Base-by-base conservation (phyloP, 2,113 vertebrate genomes). In the Pseudonaja textilis region DNA sequence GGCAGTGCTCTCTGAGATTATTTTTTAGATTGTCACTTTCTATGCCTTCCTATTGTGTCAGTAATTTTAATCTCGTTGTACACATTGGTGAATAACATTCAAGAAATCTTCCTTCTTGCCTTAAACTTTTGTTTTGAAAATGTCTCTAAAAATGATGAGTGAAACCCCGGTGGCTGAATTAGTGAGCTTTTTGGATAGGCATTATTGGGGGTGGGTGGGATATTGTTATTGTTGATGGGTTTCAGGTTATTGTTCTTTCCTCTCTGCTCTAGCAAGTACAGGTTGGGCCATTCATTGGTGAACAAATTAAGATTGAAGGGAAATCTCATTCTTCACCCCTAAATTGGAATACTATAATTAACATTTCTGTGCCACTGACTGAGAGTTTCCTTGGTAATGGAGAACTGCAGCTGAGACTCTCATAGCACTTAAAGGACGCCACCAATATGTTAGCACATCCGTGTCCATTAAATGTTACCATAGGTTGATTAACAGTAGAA, bases 261-360 rank as follows among this genome's bases (percentile, higher is more conserved):
- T 50, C 26, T 85, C 61, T 56, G 89, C 23, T 88, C 29, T 90
- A 90, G 89, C 92, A 94, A 94, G n/a, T 91, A 91, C 90, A 52
- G 45, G 64, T 91, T 55, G 11, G 34, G 69, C 86, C 54, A 89
- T 45, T 95, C 86, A 29, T 54, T 81, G 52, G 56, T 74, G 86
- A 47, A 47, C 93, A 93, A 95, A 81, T 34, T 25, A 92, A 89
- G 93, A 20, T 93, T 93, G 52, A 74, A 45, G 74, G 88, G 39
- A 69, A 85, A 85, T 85, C 87, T 93, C 89, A 25, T 34, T 95
- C 69, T 74, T 91, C 61, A 86, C 93, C 5, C 88, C 3, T 90
- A 91, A 87, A 56, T 61, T 90, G 81, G 52, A 92, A 85, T 95
- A 93, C 61, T 87, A 56, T 64, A 93, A 91, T 93, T 89, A 93